phyloP scores from a whole-genome alignment of 2,797 vertebrate genomes.

The Sciurus carolinensis region DNA sequence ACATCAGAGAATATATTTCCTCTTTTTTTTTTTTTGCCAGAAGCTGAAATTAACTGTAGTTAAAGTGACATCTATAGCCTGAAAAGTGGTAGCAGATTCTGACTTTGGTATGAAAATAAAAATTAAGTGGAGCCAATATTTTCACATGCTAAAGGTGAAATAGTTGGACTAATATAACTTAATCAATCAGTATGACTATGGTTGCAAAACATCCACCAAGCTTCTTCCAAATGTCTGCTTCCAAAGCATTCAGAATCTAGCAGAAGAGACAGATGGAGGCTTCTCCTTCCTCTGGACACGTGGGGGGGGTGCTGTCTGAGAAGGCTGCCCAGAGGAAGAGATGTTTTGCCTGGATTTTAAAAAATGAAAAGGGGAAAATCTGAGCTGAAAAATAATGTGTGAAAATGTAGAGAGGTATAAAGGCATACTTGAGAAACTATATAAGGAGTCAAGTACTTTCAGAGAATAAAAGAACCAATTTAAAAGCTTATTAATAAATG shows the following conservation, averaged over 20 bases:
- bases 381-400: neutral
- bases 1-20: neutral
- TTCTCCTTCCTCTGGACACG: neutral
- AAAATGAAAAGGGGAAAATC: neutral
- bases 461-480: neutral
- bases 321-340: neutral
- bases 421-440: neutral
- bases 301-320: neutral
- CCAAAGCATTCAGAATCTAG: neutral
- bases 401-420: neutral
- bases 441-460: neutral
- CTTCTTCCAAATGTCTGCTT: neutral
- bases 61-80: neutral
- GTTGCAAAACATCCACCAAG: neutral
- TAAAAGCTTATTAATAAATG: neutral
- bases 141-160: neutral
- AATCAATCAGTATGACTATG: neutral
- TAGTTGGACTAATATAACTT: neutral
- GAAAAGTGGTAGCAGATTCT: constrained; percentile 55
- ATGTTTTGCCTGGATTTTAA: constrained; percentile 4
- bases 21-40: constrained; percentile 16
- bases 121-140: constrained; percentile 44
- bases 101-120: constrained; percentile 57
- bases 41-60: constrained; percentile 57
- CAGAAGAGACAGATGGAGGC: neutral